phyloP scores from a whole-genome alignment of 2,797 vertebrate genomes.

The Gambusia yucatana region DNA sequence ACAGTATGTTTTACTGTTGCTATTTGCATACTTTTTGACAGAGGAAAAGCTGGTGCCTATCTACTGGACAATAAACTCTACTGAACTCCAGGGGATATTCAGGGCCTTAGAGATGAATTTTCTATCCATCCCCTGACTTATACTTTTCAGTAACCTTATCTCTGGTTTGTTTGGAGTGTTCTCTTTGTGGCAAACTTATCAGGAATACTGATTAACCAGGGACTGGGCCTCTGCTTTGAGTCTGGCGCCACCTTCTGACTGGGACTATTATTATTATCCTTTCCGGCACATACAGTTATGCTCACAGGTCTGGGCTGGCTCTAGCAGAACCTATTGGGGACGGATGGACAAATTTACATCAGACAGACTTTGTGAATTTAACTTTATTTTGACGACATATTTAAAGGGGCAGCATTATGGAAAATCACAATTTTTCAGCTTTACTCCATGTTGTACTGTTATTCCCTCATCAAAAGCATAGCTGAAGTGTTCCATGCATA shows the following conservation, averaged over 20 bases:
- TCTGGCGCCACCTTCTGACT: neutral
- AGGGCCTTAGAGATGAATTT: too few species aligned
- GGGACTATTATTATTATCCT: neutral
- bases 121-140: neutral
- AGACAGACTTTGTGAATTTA: neutral
- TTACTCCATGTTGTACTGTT: too few species aligned
- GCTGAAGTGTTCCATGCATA: too few species aligned
- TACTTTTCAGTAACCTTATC: neutral
- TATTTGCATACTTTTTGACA: neutral
- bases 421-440: too few species aligned
- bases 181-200: neutral
- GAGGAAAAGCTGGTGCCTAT: neutral
- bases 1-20: neutral
- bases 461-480: too few species aligned
- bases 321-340: neutral
- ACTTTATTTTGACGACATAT: neutral
- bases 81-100: too few species aligned
- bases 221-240: neutral
- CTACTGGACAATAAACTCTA: too few species aligned
- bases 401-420: neutral
- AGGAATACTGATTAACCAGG: neutral
- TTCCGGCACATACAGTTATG: neutral
- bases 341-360: neutral
- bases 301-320: neutral
- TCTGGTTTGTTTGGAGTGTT: neutral